A percentile compares a stretch with the other conserved stretches of the same genome.
Evolutionary conservation across 2,113 vertebrate species (phyloP).

Genomic region (Mastomys natalensis): DNA sequence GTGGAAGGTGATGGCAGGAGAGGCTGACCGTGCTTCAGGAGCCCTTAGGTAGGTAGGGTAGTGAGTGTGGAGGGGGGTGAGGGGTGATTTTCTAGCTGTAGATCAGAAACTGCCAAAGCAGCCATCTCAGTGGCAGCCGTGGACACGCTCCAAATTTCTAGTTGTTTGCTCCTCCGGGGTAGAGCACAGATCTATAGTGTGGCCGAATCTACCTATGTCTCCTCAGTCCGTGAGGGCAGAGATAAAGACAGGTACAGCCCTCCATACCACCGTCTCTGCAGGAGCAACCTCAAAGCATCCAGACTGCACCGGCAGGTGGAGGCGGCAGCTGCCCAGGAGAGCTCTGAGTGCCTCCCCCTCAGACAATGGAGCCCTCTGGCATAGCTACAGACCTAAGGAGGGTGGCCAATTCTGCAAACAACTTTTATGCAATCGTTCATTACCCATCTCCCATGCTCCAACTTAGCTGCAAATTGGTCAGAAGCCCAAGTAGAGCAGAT

Average conservation of each 20-base stretch:
- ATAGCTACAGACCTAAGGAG: not conserved
- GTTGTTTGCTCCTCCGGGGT: not conserved
- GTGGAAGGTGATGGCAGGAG: not conserved
- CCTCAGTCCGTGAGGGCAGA: not conserved
- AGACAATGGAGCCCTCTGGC: not conserved
- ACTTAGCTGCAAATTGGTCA: constrained; percentile 21
- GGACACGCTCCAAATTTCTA: not conserved
- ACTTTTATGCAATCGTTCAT: not conserved
- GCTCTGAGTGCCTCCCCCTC: not conserved
- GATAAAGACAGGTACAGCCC: not conserved
- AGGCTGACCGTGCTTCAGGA: not conserved
- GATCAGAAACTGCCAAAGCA: not conserved
- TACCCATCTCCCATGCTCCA: not conserved
- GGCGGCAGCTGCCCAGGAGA: not conserved
- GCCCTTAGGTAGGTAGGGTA: not conserved
- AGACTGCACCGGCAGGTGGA: not conserved
- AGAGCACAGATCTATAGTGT: not conserved
- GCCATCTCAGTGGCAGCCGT: not conserved
- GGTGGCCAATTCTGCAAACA: not conserved
- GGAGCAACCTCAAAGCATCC: not conserved
- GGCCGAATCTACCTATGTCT: not conserved
- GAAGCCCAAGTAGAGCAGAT: constrained; percentile 45
- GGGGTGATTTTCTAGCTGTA: not conserved
- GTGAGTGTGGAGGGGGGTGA: not conserved
- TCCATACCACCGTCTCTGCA: not conserved